phyloP scores from a whole-genome alignment of 2,888 invertebrate species.

The Carpatolechia fugitivella region DNA sequence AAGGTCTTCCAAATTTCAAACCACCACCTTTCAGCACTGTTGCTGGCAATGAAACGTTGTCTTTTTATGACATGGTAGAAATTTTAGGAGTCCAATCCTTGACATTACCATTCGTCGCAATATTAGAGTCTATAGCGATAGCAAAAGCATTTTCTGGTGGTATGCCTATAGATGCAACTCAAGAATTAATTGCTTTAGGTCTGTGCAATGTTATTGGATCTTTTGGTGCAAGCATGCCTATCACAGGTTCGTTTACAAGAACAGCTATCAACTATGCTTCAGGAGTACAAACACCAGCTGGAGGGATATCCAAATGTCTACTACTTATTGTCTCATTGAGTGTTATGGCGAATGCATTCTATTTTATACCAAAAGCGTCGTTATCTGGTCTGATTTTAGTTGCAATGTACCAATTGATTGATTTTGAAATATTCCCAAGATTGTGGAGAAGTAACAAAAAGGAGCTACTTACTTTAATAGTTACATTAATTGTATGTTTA shows the following conservation, averaged over 20 bases:
- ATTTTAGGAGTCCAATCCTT: conserved; percentile 80
- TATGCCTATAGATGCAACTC: conserved; percentile 89
- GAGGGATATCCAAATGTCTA: conserved; percentile 86
- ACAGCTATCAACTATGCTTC: conserved; percentile 94
- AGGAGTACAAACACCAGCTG: conserved; percentile 91
- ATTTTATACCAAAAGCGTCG: conserved; percentile 91
- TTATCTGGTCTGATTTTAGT: conserved; percentile 93
- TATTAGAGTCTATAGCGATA: conserved; percentile 86
- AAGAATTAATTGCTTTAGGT: conserved; percentile 95
- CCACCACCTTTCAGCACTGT: conserved; percentile 83
- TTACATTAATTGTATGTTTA: conserved; percentile 51
- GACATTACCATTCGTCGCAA: conserved; percentile 84
- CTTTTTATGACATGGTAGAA: conserved; percentile 81
- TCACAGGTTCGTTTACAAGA: conserved; percentile 91
- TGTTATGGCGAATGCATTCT: conserved; percentile 89
- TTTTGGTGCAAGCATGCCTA: conserved; percentile 92
- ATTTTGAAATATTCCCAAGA: conserved; percentile 78
- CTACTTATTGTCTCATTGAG: conserved; percentile 89
- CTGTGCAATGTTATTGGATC: conserved; percentile 90
- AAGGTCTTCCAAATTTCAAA: conserved; percentile 84
- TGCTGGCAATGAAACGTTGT: conserved; percentile 78
- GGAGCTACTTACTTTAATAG: conserved; percentile 46
- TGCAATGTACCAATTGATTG: conserved; percentile 93
- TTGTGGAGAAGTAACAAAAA: conserved; percentile 90
- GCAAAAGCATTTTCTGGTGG: conserved; percentile 89